Base-by-base conservation (phyloP, 2,888 invertebrate genomes). In the Chymomyza fuscimana region DNA sequence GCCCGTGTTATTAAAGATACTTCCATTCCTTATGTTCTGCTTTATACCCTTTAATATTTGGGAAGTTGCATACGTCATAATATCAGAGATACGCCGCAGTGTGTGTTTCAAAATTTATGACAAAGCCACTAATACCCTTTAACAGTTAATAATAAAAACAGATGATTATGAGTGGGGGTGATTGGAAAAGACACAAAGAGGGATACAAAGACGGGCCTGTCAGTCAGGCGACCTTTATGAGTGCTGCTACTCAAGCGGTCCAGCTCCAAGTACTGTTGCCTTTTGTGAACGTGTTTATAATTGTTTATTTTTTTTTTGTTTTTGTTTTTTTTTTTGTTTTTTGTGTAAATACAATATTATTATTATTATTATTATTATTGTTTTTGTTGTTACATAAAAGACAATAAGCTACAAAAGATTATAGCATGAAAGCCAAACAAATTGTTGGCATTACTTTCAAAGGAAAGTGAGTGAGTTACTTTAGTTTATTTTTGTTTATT, bases 261-360 rank as follows among this genome's bases (percentile, higher is more conserved):
- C 69, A 58, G 65, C 61, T 64, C 25, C 12, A 70, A 70, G 79
- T 73, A 77, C 77, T 80, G 78, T 80, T 70, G 51, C 52, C 56
- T 74, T 75, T 85, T 78, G 79, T 86, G 73, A 82, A 80, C 78
- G 67, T 73, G 82, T 76, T 82, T 81, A 56, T 77, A 82, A 85
- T 86, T 81, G 73, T 83, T 87, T 19, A 19, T 54, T 75, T 71
- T 59, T 51, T 52, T 12, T 19, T 59, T 50, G 29, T 67, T 46
- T 46, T 46, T 1, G 0, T 46, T 46, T 46, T 46, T 63, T 74
- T 46, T 46, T 46, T 46, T 46, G 12, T 3, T 65, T 76, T 83
- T 79, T 84, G 79, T 88, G 88, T 86, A 84, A 88, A 84, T 79
- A 88, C 73, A 77, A 83, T 74, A 78, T 40, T 59, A 58, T 25